Evolutionary conservation across 2,888 invertebrate species (phyloP).

Genomic region (Drosophila lutescens): DNA sequence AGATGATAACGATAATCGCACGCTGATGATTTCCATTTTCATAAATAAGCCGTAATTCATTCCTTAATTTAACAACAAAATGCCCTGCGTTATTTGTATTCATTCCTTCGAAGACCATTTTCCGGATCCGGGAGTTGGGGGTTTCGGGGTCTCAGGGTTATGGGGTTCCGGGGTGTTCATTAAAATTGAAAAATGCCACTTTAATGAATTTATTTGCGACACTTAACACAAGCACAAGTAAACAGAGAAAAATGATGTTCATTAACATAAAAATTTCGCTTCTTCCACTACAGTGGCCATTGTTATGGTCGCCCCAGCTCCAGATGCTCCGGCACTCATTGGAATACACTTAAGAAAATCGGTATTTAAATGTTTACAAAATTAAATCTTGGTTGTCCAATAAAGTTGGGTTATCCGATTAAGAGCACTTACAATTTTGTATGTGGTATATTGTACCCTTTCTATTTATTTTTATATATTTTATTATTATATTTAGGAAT

Average conservation of each 20-base stretch:
- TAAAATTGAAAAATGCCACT: slow-evolving; percentile 81
- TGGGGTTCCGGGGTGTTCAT: slow-evolving; percentile 49
- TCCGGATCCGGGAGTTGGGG: background rate
- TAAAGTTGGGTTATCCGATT: too few relatives aligned
- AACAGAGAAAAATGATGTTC: slow-evolving; percentile 79
- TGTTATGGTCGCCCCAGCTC: slow-evolving; percentile 19
- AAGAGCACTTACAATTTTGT: too few relatives aligned
- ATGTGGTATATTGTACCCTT: too few relatives aligned
- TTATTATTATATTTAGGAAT: too few relatives aligned
- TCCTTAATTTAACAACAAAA: slow-evolving; percentile 52
- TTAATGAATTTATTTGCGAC: slow-evolving; percentile 80
- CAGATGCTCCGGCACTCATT: background rate
- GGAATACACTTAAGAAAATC: background rate
- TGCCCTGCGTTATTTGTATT: slow-evolving; percentile 44
- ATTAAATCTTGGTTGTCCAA: too few relatives aligned
- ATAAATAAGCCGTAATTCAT: slow-evolving; percentile 52
- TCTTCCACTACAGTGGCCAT: slow-evolving; percentile 49
- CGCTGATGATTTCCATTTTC: slow-evolving; percentile 32
- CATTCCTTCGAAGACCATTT: slow-evolving; percentile 37
- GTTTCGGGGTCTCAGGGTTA: background rate
- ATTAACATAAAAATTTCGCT: slow-evolving; percentile 75
- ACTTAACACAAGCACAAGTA: slow-evolving; percentile 76
- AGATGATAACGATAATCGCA: slow-evolving; percentile 25
- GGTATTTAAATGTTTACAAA: too few relatives aligned
- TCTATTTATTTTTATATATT: too few relatives aligned